Evolutionary conservation across 2,797 vertebrate genomes (phyloP).

Genomic region (Monodelphis domestica): DNA sequence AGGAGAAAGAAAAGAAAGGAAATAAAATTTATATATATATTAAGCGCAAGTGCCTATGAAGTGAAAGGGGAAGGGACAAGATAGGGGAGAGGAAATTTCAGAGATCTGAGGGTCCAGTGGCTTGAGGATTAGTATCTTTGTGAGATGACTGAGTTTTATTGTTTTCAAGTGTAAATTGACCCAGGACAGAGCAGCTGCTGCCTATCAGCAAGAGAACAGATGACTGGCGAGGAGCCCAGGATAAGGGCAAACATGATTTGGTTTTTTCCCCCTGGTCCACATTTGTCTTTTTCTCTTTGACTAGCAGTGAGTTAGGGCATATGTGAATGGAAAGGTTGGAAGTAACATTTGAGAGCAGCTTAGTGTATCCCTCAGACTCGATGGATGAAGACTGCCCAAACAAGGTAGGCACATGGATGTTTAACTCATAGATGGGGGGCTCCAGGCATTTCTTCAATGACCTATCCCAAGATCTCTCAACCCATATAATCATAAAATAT

Average conservation of each 20-base stretch:
- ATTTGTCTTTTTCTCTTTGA: neutral
- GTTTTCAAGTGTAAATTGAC: neutral
- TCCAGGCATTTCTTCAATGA: too few relatives aligned
- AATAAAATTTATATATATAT: neutral
- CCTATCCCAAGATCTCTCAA: neutral
- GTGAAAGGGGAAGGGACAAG: neutral
- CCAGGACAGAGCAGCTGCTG: neutral
- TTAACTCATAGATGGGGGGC: neutral
- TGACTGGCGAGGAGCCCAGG: neutral
- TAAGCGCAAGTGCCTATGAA: neutral
- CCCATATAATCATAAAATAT: neutral
- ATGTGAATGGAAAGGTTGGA: neutral
- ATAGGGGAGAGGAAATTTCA: neutral
- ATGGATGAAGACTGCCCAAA: neutral
- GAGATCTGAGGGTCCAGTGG: neutral
- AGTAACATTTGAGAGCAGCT: neutral
- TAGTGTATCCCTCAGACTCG: neutral
- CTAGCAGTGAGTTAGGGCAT: neutral
- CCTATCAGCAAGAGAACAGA: neutral
- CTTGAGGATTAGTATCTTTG: neutral
- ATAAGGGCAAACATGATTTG: neutral
- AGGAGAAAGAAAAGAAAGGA: neutral
- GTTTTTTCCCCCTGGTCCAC: neutral
- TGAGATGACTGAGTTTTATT: neutral
- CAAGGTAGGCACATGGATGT: neutral